Percentiles rank a stretch among this genome's conserved stretches.
Evolutionary conservation across 1,140 invertebrate genomes (phyloP).

Genomic region (Scylla paramamosain): DNA sequence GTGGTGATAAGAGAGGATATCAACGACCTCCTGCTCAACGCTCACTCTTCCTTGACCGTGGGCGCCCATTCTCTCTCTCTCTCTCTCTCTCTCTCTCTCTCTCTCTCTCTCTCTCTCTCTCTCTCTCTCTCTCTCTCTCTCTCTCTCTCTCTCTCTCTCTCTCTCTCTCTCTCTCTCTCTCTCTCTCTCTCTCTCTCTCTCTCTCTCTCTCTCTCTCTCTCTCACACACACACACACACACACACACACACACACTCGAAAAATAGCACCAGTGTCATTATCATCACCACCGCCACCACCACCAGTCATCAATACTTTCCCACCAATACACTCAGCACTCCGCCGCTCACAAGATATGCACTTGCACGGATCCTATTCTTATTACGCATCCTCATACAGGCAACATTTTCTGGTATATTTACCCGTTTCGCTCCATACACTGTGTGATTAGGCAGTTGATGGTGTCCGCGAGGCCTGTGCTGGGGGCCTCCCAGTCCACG

Average conservation of each 20-base stretch:
- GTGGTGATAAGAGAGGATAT: too few relatives aligned
- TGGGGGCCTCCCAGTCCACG: too few relatives aligned
- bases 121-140: conserved; percentile 17
- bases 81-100: conserved; percentile 32
- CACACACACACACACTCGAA: too few relatives aligned
- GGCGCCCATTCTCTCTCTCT: not conserved
- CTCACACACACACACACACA: conserved; percentile 18
- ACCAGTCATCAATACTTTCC: not conserved
- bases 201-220: conserved; percentile 15
- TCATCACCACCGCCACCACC: not conserved
- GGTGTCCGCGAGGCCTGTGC: too few relatives aligned
- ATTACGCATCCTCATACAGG: too few relatives aligned
- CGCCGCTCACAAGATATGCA: too few relatives aligned
- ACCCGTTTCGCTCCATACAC: too few relatives aligned
- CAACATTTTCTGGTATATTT: too few relatives aligned
- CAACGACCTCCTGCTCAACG: too few relatives aligned
- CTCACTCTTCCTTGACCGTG: too few relatives aligned
- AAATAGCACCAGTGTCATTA: not conserved
- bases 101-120: conserved; percentile 35
- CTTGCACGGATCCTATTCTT: too few relatives aligned
- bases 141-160: conserved; percentile 45
- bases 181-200: conserved; percentile 21
- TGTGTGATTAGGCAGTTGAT: too few relatives aligned
- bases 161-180: not conserved
- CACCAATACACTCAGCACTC: not conserved